Evolutionary conservation across 2,888 invertebrate genomes (phyloP).

Genomic region (Pseudococcus jackbeardsleyi): DNA sequence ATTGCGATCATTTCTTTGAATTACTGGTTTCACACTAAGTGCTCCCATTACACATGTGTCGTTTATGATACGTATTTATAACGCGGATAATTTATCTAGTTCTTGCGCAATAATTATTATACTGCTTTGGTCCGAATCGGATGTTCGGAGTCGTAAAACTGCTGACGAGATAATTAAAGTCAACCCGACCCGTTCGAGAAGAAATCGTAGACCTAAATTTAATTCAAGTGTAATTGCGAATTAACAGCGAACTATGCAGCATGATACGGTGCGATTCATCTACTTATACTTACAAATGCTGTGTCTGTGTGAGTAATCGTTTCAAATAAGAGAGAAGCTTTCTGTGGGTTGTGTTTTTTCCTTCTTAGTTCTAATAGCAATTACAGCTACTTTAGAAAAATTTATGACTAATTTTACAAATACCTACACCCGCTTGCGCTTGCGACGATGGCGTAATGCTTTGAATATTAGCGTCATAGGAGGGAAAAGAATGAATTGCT

Average conservation of each 20-base stretch:
- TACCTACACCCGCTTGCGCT: not conserved
- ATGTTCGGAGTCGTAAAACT: constrained; percentile 36
- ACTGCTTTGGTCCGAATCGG: constrained; percentile 1
- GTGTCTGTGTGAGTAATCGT: not conserved
- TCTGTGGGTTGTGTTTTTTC: not conserved
- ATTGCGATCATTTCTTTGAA: constrained; percentile 51
- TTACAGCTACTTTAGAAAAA: not conserved
- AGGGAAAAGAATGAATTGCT: too few species aligned
- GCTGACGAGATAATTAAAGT: constrained; percentile 54
- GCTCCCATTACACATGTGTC: constrained; percentile 55
- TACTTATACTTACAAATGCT: not conserved
- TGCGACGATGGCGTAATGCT: not conserved
- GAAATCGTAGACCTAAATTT: constrained; percentile 40
- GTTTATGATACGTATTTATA: constrained; percentile 52
- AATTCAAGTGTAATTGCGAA: constrained; percentile 46
- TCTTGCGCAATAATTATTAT: constrained; percentile 51
- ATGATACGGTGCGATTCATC: not conserved
- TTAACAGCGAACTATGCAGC: not conserved
- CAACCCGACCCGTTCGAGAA: constrained; percentile 14
- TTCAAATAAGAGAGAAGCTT: not conserved
- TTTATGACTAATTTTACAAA: not conserved
- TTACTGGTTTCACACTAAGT: constrained; percentile 56
- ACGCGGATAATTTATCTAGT: constrained; percentile 47
- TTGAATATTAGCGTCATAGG: too few species aligned
- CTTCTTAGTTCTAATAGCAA: not conserved